Conservation (phyloP, 2,797 vertebrate genomes). For the Gymnodraco acuticeps region DNA sequence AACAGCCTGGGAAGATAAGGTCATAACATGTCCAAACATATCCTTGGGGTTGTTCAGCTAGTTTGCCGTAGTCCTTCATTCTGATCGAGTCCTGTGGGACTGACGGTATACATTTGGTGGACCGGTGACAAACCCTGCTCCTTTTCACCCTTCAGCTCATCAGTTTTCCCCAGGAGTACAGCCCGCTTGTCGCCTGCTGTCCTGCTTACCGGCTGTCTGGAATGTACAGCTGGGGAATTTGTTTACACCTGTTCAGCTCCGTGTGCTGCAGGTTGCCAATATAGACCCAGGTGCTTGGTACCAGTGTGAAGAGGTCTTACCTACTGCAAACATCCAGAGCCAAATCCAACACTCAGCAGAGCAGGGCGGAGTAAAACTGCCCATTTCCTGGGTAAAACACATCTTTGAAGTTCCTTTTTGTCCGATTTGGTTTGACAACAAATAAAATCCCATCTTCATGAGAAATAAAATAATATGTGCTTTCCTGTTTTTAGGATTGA, state of each 20-base stretch:
- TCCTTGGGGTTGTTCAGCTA: slow-evolving; percentile 28
- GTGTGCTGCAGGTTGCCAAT: slow-evolving; percentile 43
- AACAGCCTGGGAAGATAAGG: slow-evolving; percentile 45
- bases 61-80: slow-evolving; percentile 59
- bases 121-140: slow-evolving; percentile 30
- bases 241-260: slow-evolving; percentile 68
- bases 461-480: no score
- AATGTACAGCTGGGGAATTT: slow-evolving; percentile 71
- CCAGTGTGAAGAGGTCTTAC: slow-evolving; percentile 1
- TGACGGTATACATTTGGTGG: slow-evolving; percentile 53
- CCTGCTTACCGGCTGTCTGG: slow-evolving; percentile 31
- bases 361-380: background rate
- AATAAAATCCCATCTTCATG: background rate
- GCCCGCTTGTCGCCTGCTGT: slow-evolving; percentile 31
- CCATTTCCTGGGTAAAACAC: background rate
- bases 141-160: slow-evolving; percentile 12
- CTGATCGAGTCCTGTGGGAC: slow-evolving; percentile 47
- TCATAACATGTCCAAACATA: slow-evolving; percentile 35
- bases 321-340: slow-evolving; percentile 30
- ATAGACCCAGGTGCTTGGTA: slow-evolving; percentile 40
- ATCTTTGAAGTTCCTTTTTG: background rate
- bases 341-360: slow-evolving; percentile 18
- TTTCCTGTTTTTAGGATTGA: background rate
- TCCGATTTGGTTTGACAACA: background rate
- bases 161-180: slow-evolving; percentile 5